Base-by-base conservation (phyloP, 2,113 vertebrate species). In the Camelus bactrianus region DNA sequence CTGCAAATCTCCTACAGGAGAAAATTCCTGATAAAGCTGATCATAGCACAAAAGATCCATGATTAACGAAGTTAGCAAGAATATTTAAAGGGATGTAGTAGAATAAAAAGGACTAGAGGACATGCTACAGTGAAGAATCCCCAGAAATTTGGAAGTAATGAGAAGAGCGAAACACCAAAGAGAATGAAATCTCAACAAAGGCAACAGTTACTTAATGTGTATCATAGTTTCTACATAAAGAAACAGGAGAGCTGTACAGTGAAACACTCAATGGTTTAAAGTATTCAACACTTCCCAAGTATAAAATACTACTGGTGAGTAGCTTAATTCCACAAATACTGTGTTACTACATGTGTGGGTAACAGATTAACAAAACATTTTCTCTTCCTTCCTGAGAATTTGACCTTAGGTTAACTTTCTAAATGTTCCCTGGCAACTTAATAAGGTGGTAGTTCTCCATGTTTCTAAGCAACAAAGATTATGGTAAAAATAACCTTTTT, bases 381-480 rank as follows among this genome's bases (percentile, higher is more conserved):
- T 48, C 35, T 73, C 8, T 11, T 91, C 16, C 16, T 85, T 89
- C 22, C 10, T 70, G 52, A 94, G 10, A 73, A 83, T 84, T 56
- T 79, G 30, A 94, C 1, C 5, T 92, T 38, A 15, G 8, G 9
- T 79, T 95, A 79, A 64, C 94, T 92, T 96, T 82, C n/a, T 94
- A 91, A 87, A 52, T 90, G 8, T 88, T 92, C 24, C 54, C 28
- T 80, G 52, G 5, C 24, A 84, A 38, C 13, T 5, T 88, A 76
- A 83, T 69, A 70, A 95, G 5, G 15, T 87, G 16, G 7, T 65
- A 85, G 48, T n/a, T 16, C 6, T 73, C 14, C 46, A 38, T 6
- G 8, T 90, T 90, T 89, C 69, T 89, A 94, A 97, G 30, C 24
- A 94, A 92, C 6, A 64, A 35, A 85, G 5, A 95, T 86, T 67